Evolutionary conservation across 2,888 invertebrate species (phyloP).

Genomic region (Coleophora flavipennella): DNA sequence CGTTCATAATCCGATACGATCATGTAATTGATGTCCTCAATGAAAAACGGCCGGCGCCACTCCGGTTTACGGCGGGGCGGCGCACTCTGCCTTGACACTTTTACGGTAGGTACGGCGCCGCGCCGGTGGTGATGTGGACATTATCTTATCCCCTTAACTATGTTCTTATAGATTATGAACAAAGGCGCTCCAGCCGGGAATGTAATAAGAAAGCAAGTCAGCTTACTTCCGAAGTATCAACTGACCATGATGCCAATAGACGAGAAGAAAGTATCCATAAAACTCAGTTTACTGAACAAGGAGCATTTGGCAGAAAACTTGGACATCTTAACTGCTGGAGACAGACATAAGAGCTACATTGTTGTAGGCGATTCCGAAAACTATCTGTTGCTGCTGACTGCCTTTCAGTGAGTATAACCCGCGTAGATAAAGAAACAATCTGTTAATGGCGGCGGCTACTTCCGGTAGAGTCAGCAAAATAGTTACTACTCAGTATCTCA

Average conservation of each 20-base stretch:
- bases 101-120: too few relatives aligned
- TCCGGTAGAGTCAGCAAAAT: too few relatives aligned
- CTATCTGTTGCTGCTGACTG: constrained; percentile 67
- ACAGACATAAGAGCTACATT: constrained; percentile 68
- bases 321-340: constrained; percentile 56
- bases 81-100: too few relatives aligned
- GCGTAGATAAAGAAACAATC: too few relatives aligned
- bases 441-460: too few relatives aligned
- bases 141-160: too few relatives aligned
- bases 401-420: constrained; percentile 60
- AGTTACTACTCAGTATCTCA: too few relatives aligned
- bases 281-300: constrained; percentile 53
- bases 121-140: too few relatives aligned
- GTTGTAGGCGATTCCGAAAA: constrained; percentile 78
- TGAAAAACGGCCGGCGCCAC: too few relatives aligned
- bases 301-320: constrained; percentile 51
- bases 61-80: too few relatives aligned
- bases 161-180: constrained; percentile 75
- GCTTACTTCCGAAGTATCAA: constrained; percentile 75
- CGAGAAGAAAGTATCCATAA: constrained; percentile 36
- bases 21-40: too few relatives aligned
- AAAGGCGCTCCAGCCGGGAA: constrained; percentile 83
- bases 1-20: too few relatives aligned
- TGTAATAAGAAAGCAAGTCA: constrained; percentile 74
- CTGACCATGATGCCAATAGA: constrained; percentile 47